Conservation (phyloP, 2,888 invertebrate genomes). For the Drosophila emarginata region DNA sequence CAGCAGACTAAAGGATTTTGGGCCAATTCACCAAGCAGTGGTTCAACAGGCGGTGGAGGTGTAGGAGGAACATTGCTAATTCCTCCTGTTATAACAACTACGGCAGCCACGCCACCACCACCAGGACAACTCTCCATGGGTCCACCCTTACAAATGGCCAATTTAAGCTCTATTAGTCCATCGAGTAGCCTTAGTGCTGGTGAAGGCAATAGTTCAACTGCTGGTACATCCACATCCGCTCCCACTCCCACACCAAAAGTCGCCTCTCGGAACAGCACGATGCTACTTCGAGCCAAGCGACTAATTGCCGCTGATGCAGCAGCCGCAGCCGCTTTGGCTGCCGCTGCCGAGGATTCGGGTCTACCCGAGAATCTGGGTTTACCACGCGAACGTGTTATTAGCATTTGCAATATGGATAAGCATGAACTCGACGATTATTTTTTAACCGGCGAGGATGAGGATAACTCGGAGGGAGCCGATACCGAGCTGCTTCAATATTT, state of each 20-base stretch:
- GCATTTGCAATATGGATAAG: conserved; percentile 90
- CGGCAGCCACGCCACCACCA: conserved; percentile 68
- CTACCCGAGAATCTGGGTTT: conserved; percentile 83
- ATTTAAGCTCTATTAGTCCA: conserved; percentile 70
- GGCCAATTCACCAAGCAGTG: conserved; percentile 76
- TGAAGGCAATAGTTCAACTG: neutral
- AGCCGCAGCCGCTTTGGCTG: conserved; percentile 63
- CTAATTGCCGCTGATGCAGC: conserved; percentile 66
- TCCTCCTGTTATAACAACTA: conserved; percentile 76
- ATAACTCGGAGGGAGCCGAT: conserved; percentile 90
- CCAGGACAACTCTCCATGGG: conserved; percentile 71
- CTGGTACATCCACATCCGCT: neutral
- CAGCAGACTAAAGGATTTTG: conserved; percentile 82
- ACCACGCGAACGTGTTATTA: conserved; percentile 87
- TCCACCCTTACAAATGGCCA: conserved; percentile 81
- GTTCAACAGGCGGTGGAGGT: conserved; percentile 38
- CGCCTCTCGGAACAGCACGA: conserved; percentile 83
- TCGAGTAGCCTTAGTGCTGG: conserved; percentile 62
- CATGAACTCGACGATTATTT: conserved; percentile 91
- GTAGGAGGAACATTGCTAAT: conserved; percentile 44
- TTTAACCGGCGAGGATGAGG: conserved; percentile 84
- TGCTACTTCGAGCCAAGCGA: conserved; percentile 83
- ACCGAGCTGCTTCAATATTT: conserved; percentile 93
- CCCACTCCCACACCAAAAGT: conserved; percentile 78
- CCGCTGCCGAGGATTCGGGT: conserved; percentile 61